phyloP scores from a whole-genome alignment of 2,888 invertebrate genomes.

The Agonum fuliginosum region DNA sequence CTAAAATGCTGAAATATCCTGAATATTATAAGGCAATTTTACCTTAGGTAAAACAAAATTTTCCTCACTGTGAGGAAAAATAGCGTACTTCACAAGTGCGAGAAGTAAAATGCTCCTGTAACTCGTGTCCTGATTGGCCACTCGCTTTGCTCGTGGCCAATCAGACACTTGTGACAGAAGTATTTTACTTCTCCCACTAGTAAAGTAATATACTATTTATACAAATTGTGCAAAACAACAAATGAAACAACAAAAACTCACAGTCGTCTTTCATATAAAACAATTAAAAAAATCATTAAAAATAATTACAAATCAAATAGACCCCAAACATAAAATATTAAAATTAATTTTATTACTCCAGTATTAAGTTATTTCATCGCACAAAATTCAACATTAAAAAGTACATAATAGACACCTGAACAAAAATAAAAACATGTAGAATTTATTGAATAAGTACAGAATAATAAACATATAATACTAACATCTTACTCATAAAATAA shows the following conservation, averaged over 20 bases:
- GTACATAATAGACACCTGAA: background rate
- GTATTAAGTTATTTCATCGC: background rate
- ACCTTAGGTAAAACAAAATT: conserved; percentile 1
- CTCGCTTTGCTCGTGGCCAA: no score
- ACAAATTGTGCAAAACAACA: conserved; percentile 29
- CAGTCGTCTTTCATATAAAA: background rate
- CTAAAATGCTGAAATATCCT: background rate
- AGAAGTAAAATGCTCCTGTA: no score
- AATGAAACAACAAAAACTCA: conserved; percentile 14
- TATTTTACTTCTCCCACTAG: no score
- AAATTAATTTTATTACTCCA: background rate
- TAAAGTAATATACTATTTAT: no score
- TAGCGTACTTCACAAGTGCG: no score
- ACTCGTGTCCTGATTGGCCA: no score
- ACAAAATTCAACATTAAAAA: conserved; percentile 7
- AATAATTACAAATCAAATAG: no score
- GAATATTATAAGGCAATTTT: conserved; percentile 19
- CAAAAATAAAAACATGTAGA: conserved; percentile 6
- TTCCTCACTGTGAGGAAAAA: no score
- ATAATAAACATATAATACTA: conserved; percentile 34
- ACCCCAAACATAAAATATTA: no score
- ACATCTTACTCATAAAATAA: conserved; percentile 42
- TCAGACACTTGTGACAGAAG: no score
- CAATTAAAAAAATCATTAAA: conserved; percentile 1
- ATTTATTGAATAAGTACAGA: conserved; percentile 22